These are phyloP conservation scores for Neopipo cinnamomea DNA, from an alignment of 2,113 vertebrate genomes.

Conservation along the genomic window DNA sequence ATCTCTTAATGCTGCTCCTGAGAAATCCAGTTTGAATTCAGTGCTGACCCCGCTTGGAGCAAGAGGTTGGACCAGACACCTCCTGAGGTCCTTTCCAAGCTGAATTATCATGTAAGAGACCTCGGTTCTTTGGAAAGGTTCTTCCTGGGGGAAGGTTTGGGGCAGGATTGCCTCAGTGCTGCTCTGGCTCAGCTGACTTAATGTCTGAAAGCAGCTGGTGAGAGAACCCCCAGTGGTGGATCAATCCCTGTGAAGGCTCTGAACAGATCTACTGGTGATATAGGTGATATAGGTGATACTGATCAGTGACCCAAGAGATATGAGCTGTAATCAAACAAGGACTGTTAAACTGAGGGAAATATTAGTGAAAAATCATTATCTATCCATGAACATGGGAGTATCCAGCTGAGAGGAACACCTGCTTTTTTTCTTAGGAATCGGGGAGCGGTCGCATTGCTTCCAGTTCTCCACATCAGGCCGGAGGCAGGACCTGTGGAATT, in stretches of 20 bases:
- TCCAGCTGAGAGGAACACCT: neutral
- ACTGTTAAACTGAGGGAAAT: neutral
- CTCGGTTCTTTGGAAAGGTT: neutral
- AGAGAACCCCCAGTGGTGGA: neutral
- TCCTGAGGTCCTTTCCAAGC: neutral
- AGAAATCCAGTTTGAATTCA: neutral
- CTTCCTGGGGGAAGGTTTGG: neutral
- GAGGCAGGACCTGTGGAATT: accelerated
- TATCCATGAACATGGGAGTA: neutral
- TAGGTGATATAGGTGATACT: too few relatives aligned
- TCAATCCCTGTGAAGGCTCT: neutral
- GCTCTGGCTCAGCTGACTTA: neutral
- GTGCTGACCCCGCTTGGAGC: neutral
- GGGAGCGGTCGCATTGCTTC: neutral
- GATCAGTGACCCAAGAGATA: neutral
- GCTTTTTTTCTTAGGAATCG: neutral
- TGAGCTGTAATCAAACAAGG: neutral
- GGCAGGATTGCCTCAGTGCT: neutral
- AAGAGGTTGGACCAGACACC: neutral
- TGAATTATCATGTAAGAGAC: neutral
- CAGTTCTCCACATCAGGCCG: neutral
- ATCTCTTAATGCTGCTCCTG: neutral
- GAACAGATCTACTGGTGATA: neutral
- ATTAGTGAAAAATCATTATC: neutral
- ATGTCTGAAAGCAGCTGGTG: neutral